Base-by-base conservation (phyloP, 2,113 vertebrate species). In the Ptilorrhoa leucosticta region DNA sequence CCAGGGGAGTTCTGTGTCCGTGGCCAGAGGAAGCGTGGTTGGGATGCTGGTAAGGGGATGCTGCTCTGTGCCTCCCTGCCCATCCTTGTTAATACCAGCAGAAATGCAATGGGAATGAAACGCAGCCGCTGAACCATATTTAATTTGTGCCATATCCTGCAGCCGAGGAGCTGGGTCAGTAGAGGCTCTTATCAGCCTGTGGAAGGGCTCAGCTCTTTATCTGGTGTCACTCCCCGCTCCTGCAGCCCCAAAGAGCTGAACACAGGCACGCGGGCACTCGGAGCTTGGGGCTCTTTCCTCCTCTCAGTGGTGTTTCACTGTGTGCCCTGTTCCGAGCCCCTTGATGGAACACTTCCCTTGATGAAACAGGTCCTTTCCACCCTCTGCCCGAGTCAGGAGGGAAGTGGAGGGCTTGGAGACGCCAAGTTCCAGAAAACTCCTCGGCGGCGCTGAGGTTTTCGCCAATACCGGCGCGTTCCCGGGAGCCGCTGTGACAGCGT, bases 401-500 rank as follows among this genome's bases (percentile, higher is more conserved):
- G 57, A 13, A 30, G 42, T 4, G 11, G 27, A 51, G 10, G 19
- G 10, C 66, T 69, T 1, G 1, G 53, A n/a, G 60, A 15, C 1
- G 0, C 54, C 7, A 30, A n/a, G 17, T 51, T 91, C 44, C 15
- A 30, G 13, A 2, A 17, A 54, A 58, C 56, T 39, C 1, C 57
- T 65, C 21, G 20, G 18, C 61, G 63, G 48, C 3, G 0, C 3
- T 4, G 26, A 9, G 58, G n/a, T 42, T 76, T 51, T 42, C 11
- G 6, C 28, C 45, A 1, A 2, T 1, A 3, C 3, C 7, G 1
- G 35, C 2, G 1, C 1, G 0, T 58, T 53, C 22, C 68, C 61
- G 7, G 33, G 31, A 40, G 40, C 37, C 3, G 13, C 64, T 0
- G 58, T 27, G 70, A 22, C 2, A 45, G 51, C 7, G 57, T 0